Percentiles rank a stretch among this genome's conserved stretches.
Evolutionary conservation across 2,888 invertebrate species (phyloP).

Genomic region (Calephelis perditalis): DNA sequence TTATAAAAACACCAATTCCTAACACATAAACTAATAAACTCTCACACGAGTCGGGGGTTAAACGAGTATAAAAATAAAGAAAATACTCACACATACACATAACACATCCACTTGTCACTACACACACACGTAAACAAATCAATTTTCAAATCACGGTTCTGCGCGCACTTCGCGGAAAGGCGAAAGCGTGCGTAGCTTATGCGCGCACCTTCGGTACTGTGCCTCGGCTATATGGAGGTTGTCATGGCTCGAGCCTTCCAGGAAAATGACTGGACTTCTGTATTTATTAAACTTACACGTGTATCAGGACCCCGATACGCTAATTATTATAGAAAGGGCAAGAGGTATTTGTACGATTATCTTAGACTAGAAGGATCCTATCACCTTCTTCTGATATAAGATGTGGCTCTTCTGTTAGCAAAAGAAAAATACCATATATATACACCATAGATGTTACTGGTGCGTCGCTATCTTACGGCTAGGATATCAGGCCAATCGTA

Average conservation of each 20-base stretch:
- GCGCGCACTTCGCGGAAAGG: slow-evolving; percentile 43
- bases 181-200: slow-evolving; percentile 56
- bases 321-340: too few species aligned
- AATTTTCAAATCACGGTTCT: slow-evolving; percentile 55
- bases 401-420: too few species aligned
- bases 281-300: not conserved
- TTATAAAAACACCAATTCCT: too few species aligned
- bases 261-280: slow-evolving; percentile 12
- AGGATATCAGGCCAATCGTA: too few species aligned
- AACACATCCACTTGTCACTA: slow-evolving; percentile 20
- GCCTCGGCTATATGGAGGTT: slow-evolving; percentile 17
- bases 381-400: too few species aligned
- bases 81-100: slow-evolving; percentile 20
- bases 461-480: too few species aligned
- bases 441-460: too few species aligned
- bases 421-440: too few species aligned
- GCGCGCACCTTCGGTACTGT: slow-evolving; percentile 44
- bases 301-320: too few species aligned
- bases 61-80: slow-evolving; percentile 4
- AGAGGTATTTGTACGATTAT: too few species aligned
- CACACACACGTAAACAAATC: slow-evolving; percentile 39
- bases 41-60: not conserved
- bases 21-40: too few species aligned
- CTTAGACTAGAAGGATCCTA: too few species aligned
- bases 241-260: slow-evolving; percentile 21